Conservation (phyloP, 1,140 invertebrate species). For the Temnothorax curvispinosus region DNA sequence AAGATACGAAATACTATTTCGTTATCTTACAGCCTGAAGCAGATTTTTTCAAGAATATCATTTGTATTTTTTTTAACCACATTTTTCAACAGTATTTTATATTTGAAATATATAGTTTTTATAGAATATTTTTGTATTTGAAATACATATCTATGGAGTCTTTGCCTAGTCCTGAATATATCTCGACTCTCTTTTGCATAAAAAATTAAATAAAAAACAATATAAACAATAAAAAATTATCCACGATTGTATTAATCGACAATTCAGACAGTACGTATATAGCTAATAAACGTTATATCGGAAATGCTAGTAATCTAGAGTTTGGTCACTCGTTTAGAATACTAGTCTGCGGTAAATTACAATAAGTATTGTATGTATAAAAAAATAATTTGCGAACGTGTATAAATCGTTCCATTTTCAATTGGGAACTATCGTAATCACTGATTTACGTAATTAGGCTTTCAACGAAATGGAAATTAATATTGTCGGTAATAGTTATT, state of each 20-base stretch:
- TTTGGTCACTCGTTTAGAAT: constrained; percentile 5
- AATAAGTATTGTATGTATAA: constrained; percentile 27
- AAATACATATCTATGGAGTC: background rate
- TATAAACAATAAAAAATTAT: background rate
- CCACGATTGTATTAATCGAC: background rate
- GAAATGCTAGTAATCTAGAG: constrained; percentile 13
- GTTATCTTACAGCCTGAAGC: background rate
- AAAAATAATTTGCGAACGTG: constrained; percentile 29
- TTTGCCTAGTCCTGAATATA: constrained; percentile 27
- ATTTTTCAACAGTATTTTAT: constrained; percentile 16
- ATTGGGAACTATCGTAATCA: constrained; percentile 3
- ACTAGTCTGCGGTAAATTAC: constrained; percentile 8
- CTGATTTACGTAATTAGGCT: constrained; percentile 44
- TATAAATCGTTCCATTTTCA: background rate
- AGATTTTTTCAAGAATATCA: constrained; percentile 13
- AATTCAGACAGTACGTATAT: constrained; percentile 19
- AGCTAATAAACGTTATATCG: background rate
- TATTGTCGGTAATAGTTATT: constrained; percentile 36
- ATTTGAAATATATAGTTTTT: background rate
- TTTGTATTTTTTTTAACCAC: background rate
- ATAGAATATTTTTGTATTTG: constrained; percentile 17
- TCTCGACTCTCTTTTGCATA: background rate
- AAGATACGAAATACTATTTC: constrained; percentile 6
- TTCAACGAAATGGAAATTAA: constrained; percentile 43
- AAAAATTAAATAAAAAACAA: background rate